phyloP scores from a whole-genome alignment of 1,140 invertebrate species.

The Manduca sexta region DNA sequence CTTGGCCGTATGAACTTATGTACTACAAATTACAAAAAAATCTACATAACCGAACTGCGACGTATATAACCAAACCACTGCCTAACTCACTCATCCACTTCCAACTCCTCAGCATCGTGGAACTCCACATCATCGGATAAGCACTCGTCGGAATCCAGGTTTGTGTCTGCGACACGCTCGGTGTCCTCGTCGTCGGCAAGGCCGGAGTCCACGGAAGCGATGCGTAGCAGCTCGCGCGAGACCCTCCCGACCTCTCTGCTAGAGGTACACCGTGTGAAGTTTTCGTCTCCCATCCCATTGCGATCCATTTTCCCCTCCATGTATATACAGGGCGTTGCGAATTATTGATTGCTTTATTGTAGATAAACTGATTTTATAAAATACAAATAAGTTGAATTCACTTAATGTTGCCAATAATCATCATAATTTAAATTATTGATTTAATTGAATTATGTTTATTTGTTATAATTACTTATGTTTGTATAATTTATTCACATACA shows the following conservation, averaged over 20 bases:
- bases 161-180: slow-evolving; percentile 1
- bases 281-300: slow-evolving; percentile 11
- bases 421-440: no score
- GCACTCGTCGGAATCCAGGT: slow-evolving; percentile 17
- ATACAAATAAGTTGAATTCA: no score
- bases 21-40: background rate
- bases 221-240: slow-evolving; percentile 18
- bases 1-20: no score
- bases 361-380: no score
- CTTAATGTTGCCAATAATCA: no score
- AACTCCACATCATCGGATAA: slow-evolving; percentile 30
- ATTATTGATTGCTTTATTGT: no score
- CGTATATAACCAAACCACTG: no score
- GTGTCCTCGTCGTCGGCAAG: slow-evolving; percentile 25
- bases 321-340: slow-evolving; percentile 11
- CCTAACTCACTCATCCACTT: slow-evolving; percentile 38
- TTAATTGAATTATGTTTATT: no score
- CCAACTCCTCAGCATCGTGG: slow-evolving; percentile 18
- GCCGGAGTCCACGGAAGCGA: slow-evolving; percentile 32
- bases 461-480: no score
- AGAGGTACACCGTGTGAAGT: slow-evolving; percentile 12
- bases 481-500: no score
- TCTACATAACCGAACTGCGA: background rate
- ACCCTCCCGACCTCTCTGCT: background rate
- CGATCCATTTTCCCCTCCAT: slow-evolving; percentile 11